Conservation (phyloP, 2,888 invertebrate species). For the Lymantria dispar region DNA sequence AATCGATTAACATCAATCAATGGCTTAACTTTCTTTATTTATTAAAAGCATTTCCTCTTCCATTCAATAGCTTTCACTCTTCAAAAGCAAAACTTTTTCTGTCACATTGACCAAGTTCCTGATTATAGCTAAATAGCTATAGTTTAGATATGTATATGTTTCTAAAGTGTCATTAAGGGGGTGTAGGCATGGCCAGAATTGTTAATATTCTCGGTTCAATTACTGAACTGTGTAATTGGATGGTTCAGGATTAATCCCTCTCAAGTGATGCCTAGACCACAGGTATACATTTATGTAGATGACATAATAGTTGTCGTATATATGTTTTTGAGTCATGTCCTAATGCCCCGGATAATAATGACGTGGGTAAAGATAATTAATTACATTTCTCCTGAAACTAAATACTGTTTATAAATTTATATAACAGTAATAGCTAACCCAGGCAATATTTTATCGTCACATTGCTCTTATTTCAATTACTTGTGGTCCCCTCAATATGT, state of each 20-base stretch:
- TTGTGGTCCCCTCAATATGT: no score
- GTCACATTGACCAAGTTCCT: not conserved
- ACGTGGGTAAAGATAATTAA: no score
- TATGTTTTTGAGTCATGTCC: not conserved
- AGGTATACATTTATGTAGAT: not conserved
- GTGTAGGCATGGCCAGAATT: conserved; percentile 21
- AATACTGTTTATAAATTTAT: no score
- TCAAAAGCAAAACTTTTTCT: not conserved
- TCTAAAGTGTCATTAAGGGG: conserved; percentile 25
- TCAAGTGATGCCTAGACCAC: conserved; percentile 7
- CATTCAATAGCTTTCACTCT: not conserved
- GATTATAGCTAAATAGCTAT: conserved; percentile 10
- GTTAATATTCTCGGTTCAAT: conserved; percentile 25
- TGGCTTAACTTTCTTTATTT: not conserved
- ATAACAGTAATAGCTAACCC: no score
- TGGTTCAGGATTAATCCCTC: conserved; percentile 21
- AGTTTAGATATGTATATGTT: conserved; percentile 24
- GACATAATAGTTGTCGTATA: not conserved
- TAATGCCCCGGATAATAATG: no score
- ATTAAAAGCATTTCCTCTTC: not conserved
- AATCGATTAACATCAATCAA: not conserved
- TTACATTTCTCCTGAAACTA: no score
- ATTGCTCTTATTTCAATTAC: no score
- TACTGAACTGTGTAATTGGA: conserved; percentile 26
- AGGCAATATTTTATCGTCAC: no score